Evolutionary conservation across 2,888 invertebrate species (phyloP), one percentile per base, ranked within the genome.

Genomic region (Nomada hirtipes): DNA sequence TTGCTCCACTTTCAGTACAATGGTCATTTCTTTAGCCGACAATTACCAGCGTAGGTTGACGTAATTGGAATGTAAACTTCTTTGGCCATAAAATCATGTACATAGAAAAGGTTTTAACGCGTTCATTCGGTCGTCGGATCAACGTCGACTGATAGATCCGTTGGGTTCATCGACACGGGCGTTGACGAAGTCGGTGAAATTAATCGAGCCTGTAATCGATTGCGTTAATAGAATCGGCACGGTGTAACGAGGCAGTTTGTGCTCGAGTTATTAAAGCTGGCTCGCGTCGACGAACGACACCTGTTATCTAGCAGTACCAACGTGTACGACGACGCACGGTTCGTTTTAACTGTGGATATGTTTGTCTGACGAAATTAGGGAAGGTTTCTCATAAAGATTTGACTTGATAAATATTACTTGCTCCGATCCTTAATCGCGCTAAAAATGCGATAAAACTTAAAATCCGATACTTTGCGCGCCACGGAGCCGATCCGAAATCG

Each of bases 151-250:
- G 29, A 23, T 18, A 10, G 26, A 4, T 36, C 20, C n/a, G 36
- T n/a, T 20, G 52, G 50, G 47, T 26, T 18, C 47, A 60, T 70
- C 29, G 20, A 23, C 23, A 26, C 61, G 29, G 18, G 52, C 36
- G 9, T 18, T 44, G 59, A 52, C 52, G 50, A 23, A 20, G 15
- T 52, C n/a, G 1, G 11, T 18, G 53, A 68, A 68, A 73, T 70
- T 73, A 77, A 81, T 81, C 81, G 73, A 67, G 44, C 36, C 57
- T 44, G 50, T 70, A 69, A 69, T 61, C 64, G 70, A 50, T 18
- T 20, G 55, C 53, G 65, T 81, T 81, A 70, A 75, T 70, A 61
- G 57, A 74, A 82, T 75, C 64, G 36, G 18, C 23, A 29, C 23
- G 72, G 69, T 69, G 60, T 55, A 73, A 79, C 76, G 47, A 60